Evolutionary conservation across 1,140 invertebrate genomes (phyloP), one percentile per base, ranked within the genome.

Genomic region (Pygmarrhopalites habei): DNA sequence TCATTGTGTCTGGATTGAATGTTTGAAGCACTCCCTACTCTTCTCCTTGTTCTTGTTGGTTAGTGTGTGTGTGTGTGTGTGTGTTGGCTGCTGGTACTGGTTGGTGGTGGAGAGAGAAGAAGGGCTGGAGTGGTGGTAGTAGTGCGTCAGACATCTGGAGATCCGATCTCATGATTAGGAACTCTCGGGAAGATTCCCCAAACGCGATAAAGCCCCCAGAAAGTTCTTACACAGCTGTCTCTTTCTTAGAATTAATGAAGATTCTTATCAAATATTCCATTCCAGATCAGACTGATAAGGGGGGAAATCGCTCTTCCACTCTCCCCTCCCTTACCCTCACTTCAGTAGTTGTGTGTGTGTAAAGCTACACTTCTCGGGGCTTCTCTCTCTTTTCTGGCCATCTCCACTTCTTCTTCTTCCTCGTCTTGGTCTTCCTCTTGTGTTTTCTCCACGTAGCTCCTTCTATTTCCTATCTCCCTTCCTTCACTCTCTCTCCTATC

Each of bases 161-260:
- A 69, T 69, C 58, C 64, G 59, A 69, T 69, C 68, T 64, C 26
- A 19, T 49, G 68, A 69, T 66, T 66, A 25, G 46, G 46, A 66
- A 69, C 60, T 66, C 64, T 17, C n/a, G 68, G 51, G 26, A 44
- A 69, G 68, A 69, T 69, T 61, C 61, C 64, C 58, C 43, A 39
- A 55, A 43, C n/a, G 12, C 23, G 67, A 69, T 68, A 68, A 65
- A 30, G 25, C 64, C 60, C 58, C 30, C 53, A 59, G 23, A 7
- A n/a, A 55, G 49, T 65, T 55, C 64, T 62, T 69, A 55, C 64
- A 58, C 68, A 66, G 64, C 68, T 69, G 64, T 69, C 68, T 69
- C 62, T 58, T 63, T 65, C 60, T 64, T 69, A 60, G 64, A 66
- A 69, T 69, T 69, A 69, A 69, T 69, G 68, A 69, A 69, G 68